phyloP scores from a whole-genome alignment of 1,140 invertebrate species.

The Lordiphosa mommai region DNA sequence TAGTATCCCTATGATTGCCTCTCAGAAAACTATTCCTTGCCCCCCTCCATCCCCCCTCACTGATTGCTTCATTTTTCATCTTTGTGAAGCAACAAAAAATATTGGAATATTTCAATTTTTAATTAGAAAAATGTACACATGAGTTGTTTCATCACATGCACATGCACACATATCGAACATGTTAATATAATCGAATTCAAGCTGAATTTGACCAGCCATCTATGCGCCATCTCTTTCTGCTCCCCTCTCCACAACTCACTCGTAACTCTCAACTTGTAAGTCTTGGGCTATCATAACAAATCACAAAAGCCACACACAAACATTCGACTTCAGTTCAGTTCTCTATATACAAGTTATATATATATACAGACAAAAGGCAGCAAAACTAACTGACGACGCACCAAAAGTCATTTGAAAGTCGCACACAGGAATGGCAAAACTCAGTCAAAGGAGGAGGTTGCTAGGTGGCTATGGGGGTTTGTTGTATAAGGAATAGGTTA shows the following conservation, averaged over 20 bases:
- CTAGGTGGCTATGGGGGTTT: too few relatives aligned
- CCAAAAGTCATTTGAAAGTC: conserved; percentile 47
- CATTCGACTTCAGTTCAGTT: too few relatives aligned
- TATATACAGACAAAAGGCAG: conserved; percentile 17
- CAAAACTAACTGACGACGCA: conserved; percentile 23
- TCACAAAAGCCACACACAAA: background rate
- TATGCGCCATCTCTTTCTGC: too few relatives aligned
- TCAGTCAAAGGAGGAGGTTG: background rate
- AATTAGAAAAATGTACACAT: conserved; percentile 77
- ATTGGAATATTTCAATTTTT: conserved; percentile 62
- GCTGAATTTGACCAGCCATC: too few relatives aligned
- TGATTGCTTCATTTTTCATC: conserved; percentile 67
- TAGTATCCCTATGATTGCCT: conserved; percentile 71
- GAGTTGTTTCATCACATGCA: conserved; percentile 56
- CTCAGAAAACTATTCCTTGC: conserved; percentile 28
- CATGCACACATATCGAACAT: background rate
- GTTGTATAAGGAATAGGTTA: too few relatives aligned
- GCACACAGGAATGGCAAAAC: conserved; percentile 19
- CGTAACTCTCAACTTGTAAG: too few relatives aligned
- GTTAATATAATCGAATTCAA: background rate
- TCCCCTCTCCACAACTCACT: too few relatives aligned
- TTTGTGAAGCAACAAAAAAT: background rate
- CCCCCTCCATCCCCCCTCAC: conserved; percentile 1
- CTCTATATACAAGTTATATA: background rate
- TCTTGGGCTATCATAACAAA: conserved; percentile 17